Evolutionary conservation across 1,140 invertebrate species (phyloP), one percentile per base, ranked within the genome.

Genomic region (Brachionus plicatilis): DNA sequence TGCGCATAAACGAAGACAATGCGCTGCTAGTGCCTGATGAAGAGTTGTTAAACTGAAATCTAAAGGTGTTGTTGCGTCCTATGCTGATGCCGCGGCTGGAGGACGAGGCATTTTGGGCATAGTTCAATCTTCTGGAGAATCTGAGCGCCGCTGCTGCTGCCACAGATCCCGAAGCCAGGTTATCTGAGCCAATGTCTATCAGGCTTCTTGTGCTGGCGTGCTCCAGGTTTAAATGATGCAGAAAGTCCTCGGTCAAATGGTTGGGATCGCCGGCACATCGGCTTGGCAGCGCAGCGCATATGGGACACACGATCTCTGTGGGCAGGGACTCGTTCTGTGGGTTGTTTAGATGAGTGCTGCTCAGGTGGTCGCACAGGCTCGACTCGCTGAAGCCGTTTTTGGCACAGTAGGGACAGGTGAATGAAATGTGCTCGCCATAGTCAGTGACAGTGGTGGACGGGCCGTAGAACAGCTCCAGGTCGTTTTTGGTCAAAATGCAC

Each of bases 201-300:
- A 56, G 6, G 37, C 9, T 50, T 37, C 83, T 75, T 17, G 68
- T 66, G 12, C 14, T 33, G 6, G 53, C 93, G 91, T 99, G 96
- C 88, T 98, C 96, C 85, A 97, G 90, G 86, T 94, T 95, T 87
- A 99, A 92, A 92, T 98, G 96, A 87, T 94, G 94, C 86, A 95
- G 93, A 91, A 98, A 97, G 91, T 99, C 96, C 92, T 98, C 96
- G 85, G 96, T 97, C 87, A 97, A 94, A 88, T 96, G 93, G 91
- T 98, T 98, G 84, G 96, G 96, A 90, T 99, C 97, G 43, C 95
- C 96, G 86, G 95, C 95, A 43, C 33, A 53, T 11, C 76, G 50
- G 41, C 20, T 80, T 80, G 95, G 95, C 89, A 95, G 92, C 80
- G 95, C 94, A 68, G 96, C 96, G 92, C 96, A 98, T 84, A 98